Conservation (phyloP, 2,113 vertebrate species). For the Elgaria multicarinata region DNA sequence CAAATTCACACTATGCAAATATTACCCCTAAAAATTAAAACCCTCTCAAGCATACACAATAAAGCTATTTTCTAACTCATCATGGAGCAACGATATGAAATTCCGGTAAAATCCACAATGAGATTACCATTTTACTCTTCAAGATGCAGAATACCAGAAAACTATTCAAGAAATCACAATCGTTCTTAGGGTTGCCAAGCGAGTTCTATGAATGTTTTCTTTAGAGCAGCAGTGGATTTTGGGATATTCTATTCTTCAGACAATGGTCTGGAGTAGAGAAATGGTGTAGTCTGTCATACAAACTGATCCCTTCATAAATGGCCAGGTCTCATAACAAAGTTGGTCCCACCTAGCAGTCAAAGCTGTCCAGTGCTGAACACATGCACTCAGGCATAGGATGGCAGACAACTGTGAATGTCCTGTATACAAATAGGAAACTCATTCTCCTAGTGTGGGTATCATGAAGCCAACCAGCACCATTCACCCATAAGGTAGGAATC, state of each 20-base stretch:
- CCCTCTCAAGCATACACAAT: not conserved
- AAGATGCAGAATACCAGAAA: fast-evolving
- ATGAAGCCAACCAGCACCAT: not conserved
- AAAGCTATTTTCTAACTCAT: not conserved
- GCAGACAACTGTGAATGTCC: not conserved
- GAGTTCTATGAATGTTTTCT: fast-evolving
- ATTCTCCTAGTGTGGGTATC: not conserved
- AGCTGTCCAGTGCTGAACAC: not conserved
- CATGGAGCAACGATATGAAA: not conserved
- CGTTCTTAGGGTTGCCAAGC: not conserved
- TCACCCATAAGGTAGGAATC: not conserved
- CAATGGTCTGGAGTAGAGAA: too few species aligned
- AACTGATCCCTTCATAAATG: not conserved
- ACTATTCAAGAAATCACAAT: not conserved
- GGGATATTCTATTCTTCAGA: not conserved
- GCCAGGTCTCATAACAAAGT: too few species aligned
- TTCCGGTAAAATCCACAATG: fast-evolving
- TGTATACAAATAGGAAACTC: not conserved
- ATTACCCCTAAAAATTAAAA: conserved; percentile 22
- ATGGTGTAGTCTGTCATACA: not conserved
- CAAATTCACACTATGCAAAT: conserved; percentile 25
- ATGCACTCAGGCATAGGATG: not conserved
- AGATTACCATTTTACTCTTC: not conserved
- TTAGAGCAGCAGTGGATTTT: not conserved
- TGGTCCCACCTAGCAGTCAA: not conserved